Percentiles rank a stretch among this genome's conserved stretches.
Evolutionary conservation across 2,797 vertebrate genomes (phyloP).

Genomic region (Bradypus variegatus): DNA sequence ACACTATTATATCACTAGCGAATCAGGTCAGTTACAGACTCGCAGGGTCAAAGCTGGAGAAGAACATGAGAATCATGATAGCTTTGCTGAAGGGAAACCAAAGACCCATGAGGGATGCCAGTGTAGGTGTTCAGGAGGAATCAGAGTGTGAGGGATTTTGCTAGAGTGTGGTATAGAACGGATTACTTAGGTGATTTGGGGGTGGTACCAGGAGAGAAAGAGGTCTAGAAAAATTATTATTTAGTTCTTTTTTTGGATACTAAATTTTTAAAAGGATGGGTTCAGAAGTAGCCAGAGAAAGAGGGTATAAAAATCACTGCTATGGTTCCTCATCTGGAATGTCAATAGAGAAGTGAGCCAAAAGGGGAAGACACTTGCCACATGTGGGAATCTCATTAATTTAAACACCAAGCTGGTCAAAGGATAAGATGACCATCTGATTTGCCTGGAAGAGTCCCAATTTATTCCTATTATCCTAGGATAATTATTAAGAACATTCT

Average conservation of each 20-base stretch:
- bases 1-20: neutral
- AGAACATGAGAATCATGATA: neutral
- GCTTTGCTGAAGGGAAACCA: neutral
- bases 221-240: neutral
- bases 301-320: neutral
- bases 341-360: neutral
- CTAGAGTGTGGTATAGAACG: neutral
- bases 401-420: neutral
- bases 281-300: neutral
- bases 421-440: neutral
- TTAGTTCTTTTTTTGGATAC: neutral
- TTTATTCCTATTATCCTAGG: neutral
- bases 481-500: neutral
- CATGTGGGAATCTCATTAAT: neutral
- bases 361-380: neutral
- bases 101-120: neutral
- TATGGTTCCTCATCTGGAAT: neutral
- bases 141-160: neutral
- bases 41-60: neutral
- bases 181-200: neutral
- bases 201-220: neutral
- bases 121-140: neutral
- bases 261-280: neutral
- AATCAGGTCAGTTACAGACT: neutral
- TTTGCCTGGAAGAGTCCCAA: neutral